Evolutionary conservation across 2,888 invertebrate species (phyloP).

Genomic region (Antheraea yamamai): DNA sequence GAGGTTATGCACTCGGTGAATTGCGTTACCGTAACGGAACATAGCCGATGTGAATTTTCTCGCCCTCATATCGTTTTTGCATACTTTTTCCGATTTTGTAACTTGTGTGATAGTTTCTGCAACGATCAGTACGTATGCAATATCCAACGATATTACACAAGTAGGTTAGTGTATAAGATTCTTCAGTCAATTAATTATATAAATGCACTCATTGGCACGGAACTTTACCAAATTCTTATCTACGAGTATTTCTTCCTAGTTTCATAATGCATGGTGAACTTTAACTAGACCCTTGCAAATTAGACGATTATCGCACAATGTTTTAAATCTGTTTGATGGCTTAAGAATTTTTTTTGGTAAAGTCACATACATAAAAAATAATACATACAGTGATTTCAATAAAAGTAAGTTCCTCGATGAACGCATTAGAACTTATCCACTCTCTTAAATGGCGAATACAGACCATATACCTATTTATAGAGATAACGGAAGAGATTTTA

Average conservation of each 20-base stretch:
- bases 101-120: constrained; percentile 59
- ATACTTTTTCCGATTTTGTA: constrained; percentile 68
- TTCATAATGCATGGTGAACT: neutral
- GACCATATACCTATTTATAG: no score
- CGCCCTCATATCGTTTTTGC: constrained; percentile 77
- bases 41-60: constrained; percentile 78
- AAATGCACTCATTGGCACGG: neutral
- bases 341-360: no score
- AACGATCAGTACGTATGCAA: constrained; percentile 54
- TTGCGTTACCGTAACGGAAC: constrained; percentile 70
- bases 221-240: neutral
- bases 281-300: neutral
- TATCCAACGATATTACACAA: constrained; percentile 27
- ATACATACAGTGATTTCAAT: no score
- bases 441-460: no score
- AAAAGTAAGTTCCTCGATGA: no score
- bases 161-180: constrained; percentile 29
- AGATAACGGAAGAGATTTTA: no score
- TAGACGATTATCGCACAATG: neutral
- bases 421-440: no score
- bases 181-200: neutral
- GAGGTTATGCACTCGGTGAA: constrained; percentile 72
- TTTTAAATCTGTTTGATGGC: neutral
- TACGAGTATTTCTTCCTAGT: neutral
- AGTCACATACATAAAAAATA: no score